phyloP scores from a whole-genome alignment of 2,888 invertebrate genomes.

The Nesidiocoris tenuis region DNA sequence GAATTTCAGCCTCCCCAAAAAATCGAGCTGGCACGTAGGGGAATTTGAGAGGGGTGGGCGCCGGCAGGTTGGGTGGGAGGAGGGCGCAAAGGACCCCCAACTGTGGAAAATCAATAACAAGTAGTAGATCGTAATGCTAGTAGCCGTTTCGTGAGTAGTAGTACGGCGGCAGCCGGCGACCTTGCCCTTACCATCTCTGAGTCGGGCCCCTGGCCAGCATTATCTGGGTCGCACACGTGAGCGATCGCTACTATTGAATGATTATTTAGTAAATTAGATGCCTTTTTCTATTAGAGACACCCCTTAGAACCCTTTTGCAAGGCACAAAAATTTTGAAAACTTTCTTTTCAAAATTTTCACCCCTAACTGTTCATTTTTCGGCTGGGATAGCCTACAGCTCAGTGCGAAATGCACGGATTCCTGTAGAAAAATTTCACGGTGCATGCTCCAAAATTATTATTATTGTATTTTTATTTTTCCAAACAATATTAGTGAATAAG shows the following conservation, averaged over 20 bases:
- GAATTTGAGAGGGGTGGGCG: neutral
- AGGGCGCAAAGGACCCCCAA: constrained; percentile 4
- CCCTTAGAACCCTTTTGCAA: too few relatives aligned
- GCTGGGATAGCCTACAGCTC: too few relatives aligned
- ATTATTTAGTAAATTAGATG: too few relatives aligned
- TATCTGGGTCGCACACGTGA: neutral
- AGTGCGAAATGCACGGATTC: too few relatives aligned
- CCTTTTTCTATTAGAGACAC: too few relatives aligned
- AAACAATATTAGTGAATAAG: too few relatives aligned
- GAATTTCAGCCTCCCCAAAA: too few relatives aligned
- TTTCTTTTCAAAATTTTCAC: neutral
- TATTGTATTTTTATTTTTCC: too few relatives aligned
- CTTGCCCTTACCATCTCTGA: neutral
- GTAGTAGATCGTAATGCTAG: constrained; percentile 41
- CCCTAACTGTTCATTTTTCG: neutral
- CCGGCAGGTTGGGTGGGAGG: neutral
- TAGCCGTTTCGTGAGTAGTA: constrained; percentile 27
- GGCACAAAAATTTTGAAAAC: too few relatives aligned
- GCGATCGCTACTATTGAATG: neutral
- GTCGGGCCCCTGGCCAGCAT: neutral
- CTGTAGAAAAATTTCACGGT: too few relatives aligned
- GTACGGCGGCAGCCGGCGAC: constrained; percentile 24
- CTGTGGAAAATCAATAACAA: constrained; percentile 31
- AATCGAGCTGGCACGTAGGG: neutral
- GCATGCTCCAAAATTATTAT: too few relatives aligned